Percentiles rank a stretch among this genome's conserved stretches.
phyloP scores from a whole-genome alignment of 2,113 vertebrate species.

The Cochlearius cochlearius region DNA sequence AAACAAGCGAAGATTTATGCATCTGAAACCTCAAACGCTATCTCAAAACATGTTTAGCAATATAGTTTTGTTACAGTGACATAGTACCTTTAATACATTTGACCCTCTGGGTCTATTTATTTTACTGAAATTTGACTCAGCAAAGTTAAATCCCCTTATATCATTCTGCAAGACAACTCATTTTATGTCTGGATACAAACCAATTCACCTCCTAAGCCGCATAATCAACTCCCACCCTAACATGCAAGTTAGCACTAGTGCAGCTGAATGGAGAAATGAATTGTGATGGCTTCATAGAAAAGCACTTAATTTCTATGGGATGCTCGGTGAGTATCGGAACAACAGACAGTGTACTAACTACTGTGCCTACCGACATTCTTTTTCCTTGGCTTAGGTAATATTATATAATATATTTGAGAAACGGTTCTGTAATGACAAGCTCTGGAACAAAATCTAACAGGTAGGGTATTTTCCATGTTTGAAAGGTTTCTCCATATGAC shows the following conservation, averaged over 20 bases:
- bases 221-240: neutral
- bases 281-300: neutral
- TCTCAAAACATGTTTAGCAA: neutral
- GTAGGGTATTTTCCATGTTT: neutral
- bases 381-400: neutral
- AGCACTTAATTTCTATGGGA: neutral
- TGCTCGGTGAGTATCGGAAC: neutral
- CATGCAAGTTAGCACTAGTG: neutral
- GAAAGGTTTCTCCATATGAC: neutral
- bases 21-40: neutral
- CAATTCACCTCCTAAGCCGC: neutral
- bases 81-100: neutral
- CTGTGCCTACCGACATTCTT: neutral
- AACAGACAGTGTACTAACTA: neutral
- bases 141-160: constrained; percentile 6
- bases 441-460: neutral
- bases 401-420: neutral
- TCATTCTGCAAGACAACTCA: neutral
- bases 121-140: constrained; percentile 21
- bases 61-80: neutral
- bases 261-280: neutral
- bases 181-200: constrained; percentile 6
- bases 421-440: neutral
- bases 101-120: neutral
- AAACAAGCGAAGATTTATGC: neutral